A percentile compares a stretch with the other conserved stretches of the same genome.
These are phyloP conservation scores for Monarcha castaneiventris DNA, from an alignment of 2,113 vertebrate genomes.

Conservation along the genomic window DNA sequence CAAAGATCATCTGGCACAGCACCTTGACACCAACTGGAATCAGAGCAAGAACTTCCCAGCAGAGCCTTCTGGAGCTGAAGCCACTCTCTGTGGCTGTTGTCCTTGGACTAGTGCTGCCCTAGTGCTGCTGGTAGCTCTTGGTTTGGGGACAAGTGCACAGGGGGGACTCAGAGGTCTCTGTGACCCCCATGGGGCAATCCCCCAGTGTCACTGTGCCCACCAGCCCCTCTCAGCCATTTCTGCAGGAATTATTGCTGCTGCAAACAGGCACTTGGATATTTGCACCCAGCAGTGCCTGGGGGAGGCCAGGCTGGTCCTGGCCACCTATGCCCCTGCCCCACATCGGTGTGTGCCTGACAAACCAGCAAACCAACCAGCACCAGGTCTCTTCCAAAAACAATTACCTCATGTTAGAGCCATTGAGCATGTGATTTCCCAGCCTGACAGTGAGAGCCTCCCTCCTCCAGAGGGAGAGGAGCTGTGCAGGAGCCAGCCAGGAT, in stretches of 20 bases:
- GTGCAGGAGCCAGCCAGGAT: background rate
- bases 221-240: background rate
- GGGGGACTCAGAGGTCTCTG: background rate
- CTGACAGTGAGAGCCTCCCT: background rate
- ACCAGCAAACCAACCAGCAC: background rate
- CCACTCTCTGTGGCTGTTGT: background rate
- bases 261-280: background rate
- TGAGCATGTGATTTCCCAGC: slow-evolving; percentile 38
- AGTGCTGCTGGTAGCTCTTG: background rate
- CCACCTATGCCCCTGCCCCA: background rate
- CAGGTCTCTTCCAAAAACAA: slow-evolving; percentile 3
- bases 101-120: background rate
- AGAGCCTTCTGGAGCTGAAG: background rate
- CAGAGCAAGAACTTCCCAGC: background rate
- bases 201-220: accelerated
- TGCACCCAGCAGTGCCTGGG: background rate
- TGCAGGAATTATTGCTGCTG: background rate
- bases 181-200: background rate
- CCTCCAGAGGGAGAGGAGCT: background rate
- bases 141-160: background rate
- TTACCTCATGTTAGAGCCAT: slow-evolving; percentile 3
- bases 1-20: background rate
- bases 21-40: background rate
- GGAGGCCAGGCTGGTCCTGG: background rate
- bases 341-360: background rate